Percentiles rank a stretch among this genome's conserved stretches.
Conservation (phyloP, 92 coral and sea anemone species). For the Parazoanthus darwini region DNA sequence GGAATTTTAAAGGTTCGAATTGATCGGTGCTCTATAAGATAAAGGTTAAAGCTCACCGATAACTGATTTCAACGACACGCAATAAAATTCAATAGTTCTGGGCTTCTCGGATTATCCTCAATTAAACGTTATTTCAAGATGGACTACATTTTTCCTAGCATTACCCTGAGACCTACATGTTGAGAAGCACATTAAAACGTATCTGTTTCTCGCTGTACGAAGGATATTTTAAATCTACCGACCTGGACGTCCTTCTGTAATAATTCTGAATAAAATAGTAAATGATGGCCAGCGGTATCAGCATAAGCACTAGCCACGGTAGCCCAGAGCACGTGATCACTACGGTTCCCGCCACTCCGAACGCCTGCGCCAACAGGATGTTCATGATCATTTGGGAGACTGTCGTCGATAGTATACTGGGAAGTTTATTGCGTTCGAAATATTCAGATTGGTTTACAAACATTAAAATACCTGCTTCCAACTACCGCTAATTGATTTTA, state of each 20-base stretch:
- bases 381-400: slow-evolving; percentile 96
- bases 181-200: background rate
- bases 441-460: no score
- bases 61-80: no score
- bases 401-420: slow-evolving; percentile 96
- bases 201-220: background rate
- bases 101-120: no score
- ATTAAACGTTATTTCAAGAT: no score
- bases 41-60: no score
- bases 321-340: slow-evolving; percentile 96
- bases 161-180: background rate
- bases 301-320: slow-evolving; percentile 87
- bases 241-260: slow-evolving; percentile 98
- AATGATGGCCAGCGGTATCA: slow-evolving; percentile 83
- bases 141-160: background rate
- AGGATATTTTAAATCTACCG: background rate
- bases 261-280: slow-evolving; percentile 95
- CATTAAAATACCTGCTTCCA: no score
- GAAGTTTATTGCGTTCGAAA: no score
- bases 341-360: slow-evolving; percentile 91
- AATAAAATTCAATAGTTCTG: no score
- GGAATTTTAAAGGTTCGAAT: no score
- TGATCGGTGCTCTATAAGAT: no score
- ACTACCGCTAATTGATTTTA: no score
- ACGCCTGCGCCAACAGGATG: slow-evolving; percentile 97